Percentiles rank a stretch among this genome's conserved stretches.
Conservation (phyloP, 2,113 vertebrate species). For the Ptilorrhoa leucosticta region DNA sequence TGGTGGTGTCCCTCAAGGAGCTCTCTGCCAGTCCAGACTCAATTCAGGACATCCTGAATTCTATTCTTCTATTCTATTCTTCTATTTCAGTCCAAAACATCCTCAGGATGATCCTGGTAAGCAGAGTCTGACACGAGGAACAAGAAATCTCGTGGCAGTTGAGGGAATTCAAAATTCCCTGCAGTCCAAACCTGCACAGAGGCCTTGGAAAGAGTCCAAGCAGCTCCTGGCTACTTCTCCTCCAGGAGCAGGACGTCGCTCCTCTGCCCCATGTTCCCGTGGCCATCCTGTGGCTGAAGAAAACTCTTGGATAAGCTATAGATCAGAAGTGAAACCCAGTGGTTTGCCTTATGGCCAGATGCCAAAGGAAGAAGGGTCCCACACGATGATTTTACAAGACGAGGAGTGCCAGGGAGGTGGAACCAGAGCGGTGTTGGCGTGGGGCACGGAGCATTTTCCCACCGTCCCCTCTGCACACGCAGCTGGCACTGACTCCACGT, state of each 20-base stretch:
- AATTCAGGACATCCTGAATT: background rate
- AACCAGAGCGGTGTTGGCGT: background rate
- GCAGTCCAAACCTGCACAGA: background rate
- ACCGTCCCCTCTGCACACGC: background rate
- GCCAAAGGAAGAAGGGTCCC: background rate
- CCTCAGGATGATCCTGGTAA: background rate
- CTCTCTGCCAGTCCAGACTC: background rate
- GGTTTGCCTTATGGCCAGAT: background rate
- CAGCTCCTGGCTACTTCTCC: background rate
- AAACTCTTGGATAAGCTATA: background rate
- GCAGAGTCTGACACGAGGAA: rapidly evolving
- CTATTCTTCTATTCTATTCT: no score
- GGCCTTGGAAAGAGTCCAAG: background rate
- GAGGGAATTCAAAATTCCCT: background rate
- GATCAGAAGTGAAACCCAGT: background rate
- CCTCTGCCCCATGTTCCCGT: background rate
- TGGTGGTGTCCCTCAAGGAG: background rate
- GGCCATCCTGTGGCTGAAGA: background rate
- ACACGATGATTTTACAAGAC: background rate
- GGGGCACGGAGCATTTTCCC: background rate
- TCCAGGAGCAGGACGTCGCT: rapidly evolving
- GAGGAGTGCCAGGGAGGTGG: background rate
- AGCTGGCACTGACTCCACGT: background rate
- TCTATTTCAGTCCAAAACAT: background rate
- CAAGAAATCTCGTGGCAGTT: background rate